Evolutionary conservation across 2,888 invertebrate genomes (phyloP).

Genomic region (Eupithecia dodoneata): DNA sequence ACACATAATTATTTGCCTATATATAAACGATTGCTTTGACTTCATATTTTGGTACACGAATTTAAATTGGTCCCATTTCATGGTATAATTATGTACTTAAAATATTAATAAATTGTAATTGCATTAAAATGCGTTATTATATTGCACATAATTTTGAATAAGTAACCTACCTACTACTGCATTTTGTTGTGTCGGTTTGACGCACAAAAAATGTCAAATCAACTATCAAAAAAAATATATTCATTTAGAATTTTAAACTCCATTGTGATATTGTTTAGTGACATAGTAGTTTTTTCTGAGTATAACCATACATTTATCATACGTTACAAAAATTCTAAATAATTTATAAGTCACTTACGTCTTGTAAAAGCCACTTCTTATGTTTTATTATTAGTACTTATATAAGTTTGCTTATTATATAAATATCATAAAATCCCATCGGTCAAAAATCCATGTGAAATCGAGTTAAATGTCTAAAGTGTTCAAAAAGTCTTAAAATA

Average conservation of each 20-base stretch:
- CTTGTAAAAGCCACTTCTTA: neutral
- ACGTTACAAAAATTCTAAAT: neutral
- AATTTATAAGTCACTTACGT: neutral
- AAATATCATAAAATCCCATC: neutral
- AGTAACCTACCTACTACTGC: neutral
- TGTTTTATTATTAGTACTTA: neutral
- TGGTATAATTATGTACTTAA: slow-evolving; percentile 1
- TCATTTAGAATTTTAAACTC: too few species aligned
- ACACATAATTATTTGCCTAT: too few species aligned
- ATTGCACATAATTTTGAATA: neutral
- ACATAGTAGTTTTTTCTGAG: neutral
- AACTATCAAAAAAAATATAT: neutral
- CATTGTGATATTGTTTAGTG: neutral
- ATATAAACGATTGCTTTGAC: neutral
- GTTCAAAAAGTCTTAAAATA: neutral
- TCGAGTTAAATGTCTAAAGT: neutral
- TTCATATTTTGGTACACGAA: neutral
- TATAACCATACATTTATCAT: neutral
- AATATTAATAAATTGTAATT: neutral
- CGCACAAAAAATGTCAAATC: neutral
- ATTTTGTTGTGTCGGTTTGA: neutral
- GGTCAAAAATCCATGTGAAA: slow-evolving; percentile 1
- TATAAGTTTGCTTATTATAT: neutral
- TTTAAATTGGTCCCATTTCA: neutral
- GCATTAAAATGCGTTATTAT: neutral